Evolutionary conservation across 2,888 invertebrate genomes (phyloP), one percentile per base, ranked within the genome.

Genomic region (Brachynemurus nebulosus): DNA sequence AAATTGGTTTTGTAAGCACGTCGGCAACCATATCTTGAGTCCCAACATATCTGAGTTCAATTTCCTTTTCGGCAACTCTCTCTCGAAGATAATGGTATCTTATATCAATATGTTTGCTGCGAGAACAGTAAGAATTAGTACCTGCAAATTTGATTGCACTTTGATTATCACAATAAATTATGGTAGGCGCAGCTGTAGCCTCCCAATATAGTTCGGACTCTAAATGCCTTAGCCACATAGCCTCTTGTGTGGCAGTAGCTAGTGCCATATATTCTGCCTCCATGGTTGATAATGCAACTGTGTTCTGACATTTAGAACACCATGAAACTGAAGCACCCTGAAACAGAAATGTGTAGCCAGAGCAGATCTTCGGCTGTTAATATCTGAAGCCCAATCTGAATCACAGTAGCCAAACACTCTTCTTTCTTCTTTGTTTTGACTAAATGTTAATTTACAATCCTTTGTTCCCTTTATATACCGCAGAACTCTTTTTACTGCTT

Each of bases 401-500:
- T n/a, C n/a, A n/a, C n/a, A n/a, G n/a, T n/a, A n/a, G n/a, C n/a
- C n/a, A n/a, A n/a, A n/a, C n/a, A n/a, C n/a, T n/a, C n/a, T n/a
- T n/a, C n/a, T n/a, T n/a, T n/a, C n/a, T n/a, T n/a, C n/a, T n/a
- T n/a, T n/a, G n/a, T n/a, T n/a, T n/a, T n/a, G n/a, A n/a, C n/a
- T n/a, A n/a, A n/a, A n/a, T n/a, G n/a, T n/a, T n/a, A n/a, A n/a
- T n/a, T n/a, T n/a, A n/a, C n/a, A n/a, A n/a, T n/a, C n/a, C n/a
- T n/a, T 18, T 11, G 47, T 47, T 7, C 49, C 47, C 20, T 45
- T 39, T 23, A 49, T 20, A 38, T 49, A 49, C 25, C 45, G 17
- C 33, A 48, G 46, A 18, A 49, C 37, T 16, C 46, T 36, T 37
- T 48, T 49, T 8, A 49, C 47, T 19, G 46, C 23, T 12, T 37